Base-by-base conservation (phyloP, 2,888 invertebrate species). In the Aphodius sticticus region DNA sequence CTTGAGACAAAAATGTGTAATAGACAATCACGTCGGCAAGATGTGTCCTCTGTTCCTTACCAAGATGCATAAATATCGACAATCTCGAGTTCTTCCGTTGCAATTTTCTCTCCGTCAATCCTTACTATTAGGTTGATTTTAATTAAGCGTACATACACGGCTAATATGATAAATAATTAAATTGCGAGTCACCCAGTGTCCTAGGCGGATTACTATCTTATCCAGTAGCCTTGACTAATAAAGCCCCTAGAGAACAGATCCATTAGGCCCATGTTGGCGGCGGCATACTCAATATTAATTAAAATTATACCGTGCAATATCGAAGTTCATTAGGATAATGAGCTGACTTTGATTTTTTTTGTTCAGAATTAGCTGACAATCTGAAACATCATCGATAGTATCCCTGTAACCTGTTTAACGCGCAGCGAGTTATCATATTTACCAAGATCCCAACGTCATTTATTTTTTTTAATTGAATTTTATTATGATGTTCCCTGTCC, bases 281-380 rank as follows among this genome's bases (percentile, higher is more conserved):
- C 53, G 53, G 9, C 53, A 53, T 12, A 53, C 53, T 78, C 78
- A 81, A 81, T 69, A 76, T 79, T 81, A 77, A 81, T 81, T 81
- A 81, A 79, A 77, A 76, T 79, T 77, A 79, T 72, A 77, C 77
- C 71, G 71, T 69, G 14, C 37, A n/a, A 37, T 74, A 72, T 72
- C 69, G 12, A 70, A 70, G 76, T 80, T 80, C 78, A 69, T 80
- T 81, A 78, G 77, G 78, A 78, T 81, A 79, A 76, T 74, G 78
- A 79, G 78, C 72, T 79, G 78, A 77, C 75, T 76, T 14, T 72
- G 76, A 38, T 76, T 69, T 76, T 38, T 76, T 16, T 12, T 37
- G 69, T 53, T 53, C 12, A 53, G 53, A 53, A 53, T 53, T 53
- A 53, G 53, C 53, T 53, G 53, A 53, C 53, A 53, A 53, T 53